Conservation (phyloP, 2,888 invertebrate species). For the Crioceris asparagi region DNA sequence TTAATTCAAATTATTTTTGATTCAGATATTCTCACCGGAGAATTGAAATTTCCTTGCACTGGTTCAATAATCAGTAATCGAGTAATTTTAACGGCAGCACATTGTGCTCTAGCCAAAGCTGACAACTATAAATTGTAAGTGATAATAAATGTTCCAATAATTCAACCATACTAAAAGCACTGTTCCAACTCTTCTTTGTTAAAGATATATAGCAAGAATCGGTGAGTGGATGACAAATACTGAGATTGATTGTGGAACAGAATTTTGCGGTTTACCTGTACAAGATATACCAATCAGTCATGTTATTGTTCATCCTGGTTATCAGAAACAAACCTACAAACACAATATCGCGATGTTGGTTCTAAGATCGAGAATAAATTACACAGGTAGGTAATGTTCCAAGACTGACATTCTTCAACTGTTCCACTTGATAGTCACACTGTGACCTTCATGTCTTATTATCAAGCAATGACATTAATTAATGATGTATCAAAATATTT, state of each 20-base stretch:
- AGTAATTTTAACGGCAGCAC: constrained; percentile 63
- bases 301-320: constrained; percentile 68
- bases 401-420: no score
- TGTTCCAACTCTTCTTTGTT: constrained; percentile 6
- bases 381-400: constrained; percentile 42
- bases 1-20: no score
- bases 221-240: constrained; percentile 65
- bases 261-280: constrained; percentile 62
- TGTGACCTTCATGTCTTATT: no score
- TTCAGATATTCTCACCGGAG: constrained; percentile 56
- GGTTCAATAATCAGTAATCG: constrained; percentile 56
- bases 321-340: constrained; percentile 44
- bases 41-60: constrained; percentile 63
- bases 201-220: constrained; percentile 58
- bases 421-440: no score
- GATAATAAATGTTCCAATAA: background rate
- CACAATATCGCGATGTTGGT: constrained; percentile 68
- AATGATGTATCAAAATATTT: constrained; percentile 7
- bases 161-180: background rate
- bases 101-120: constrained; percentile 68
- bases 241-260: constrained; percentile 64
- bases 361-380: constrained; percentile 56
- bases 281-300: constrained; percentile 63
- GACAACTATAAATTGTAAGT: constrained; percentile 67
- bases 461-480: background rate